phyloP scores from a whole-genome alignment of 2,888 invertebrate species.

The Mamestra brassicae region DNA sequence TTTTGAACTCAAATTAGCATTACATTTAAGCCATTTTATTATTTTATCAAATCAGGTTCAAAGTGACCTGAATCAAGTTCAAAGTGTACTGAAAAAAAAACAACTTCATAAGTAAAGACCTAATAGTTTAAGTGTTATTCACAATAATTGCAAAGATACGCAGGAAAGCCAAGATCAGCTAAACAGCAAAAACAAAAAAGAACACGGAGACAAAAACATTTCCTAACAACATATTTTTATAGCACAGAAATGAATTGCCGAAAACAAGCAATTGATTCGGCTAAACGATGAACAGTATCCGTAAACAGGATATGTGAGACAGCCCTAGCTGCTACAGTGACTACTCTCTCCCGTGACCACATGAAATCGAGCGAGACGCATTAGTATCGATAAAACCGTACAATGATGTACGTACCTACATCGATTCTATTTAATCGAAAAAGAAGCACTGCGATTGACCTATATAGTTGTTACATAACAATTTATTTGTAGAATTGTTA shows the following conservation, averaged over 20 bases:
- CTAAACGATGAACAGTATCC: conserved; percentile 48
- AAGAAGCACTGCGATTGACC: conserved; percentile 45
- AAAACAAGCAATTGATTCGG: conserved; percentile 48
- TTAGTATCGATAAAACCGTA: conserved; percentile 73
- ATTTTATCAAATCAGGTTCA: too few relatives aligned
- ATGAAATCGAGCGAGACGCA: conserved; percentile 77
- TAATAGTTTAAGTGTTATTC: too few relatives aligned
- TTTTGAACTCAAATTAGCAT: too few relatives aligned
- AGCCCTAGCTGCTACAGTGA: conserved; percentile 61
- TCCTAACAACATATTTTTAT: conserved; percentile 29
- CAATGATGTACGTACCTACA: conserved; percentile 53
- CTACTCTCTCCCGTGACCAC: conserved; percentile 68
- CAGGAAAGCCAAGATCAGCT: neutral
- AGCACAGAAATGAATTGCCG: conserved; percentile 34
- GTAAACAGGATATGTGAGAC: conserved; percentile 56
- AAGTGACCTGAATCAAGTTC: too few relatives aligned
- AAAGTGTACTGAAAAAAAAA: too few relatives aligned
- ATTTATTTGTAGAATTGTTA: conserved; percentile 10
- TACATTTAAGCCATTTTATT: too few relatives aligned
- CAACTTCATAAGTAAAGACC: too few relatives aligned
- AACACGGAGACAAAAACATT: conserved; percentile 5
- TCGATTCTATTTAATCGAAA: conserved; percentile 54
- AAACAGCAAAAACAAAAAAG: conserved; percentile 28
- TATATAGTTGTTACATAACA: conserved; percentile 14
- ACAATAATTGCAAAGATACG: neutral